phyloP scores from a whole-genome alignment of 2,888 invertebrate species.

The Drosophila atroscutellata region DNA sequence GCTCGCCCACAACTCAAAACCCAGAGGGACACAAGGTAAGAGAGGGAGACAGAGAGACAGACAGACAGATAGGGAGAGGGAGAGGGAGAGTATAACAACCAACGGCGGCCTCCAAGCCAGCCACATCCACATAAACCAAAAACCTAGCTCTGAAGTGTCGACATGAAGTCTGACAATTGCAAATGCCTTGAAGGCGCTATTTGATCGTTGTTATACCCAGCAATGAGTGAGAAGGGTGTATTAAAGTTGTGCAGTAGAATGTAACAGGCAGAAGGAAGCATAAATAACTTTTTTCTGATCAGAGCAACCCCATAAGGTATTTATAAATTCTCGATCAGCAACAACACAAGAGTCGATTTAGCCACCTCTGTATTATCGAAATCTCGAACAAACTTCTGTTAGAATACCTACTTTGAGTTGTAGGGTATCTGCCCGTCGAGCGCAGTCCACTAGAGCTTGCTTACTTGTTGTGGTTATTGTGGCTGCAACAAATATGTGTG shows the following conservation, averaged over 20 bases:
- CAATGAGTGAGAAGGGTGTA: background rate
- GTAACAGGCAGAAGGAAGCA: background rate
- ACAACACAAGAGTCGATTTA: too few relatives aligned
- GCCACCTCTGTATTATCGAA: too few relatives aligned
- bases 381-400: too few relatives aligned
- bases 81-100: constrained; percentile 26
- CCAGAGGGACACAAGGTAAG: background rate
- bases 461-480: constrained; percentile 5
- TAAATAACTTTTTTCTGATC: background rate
- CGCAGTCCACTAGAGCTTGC: background rate
- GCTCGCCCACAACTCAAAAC: constrained; percentile 51
- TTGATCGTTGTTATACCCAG: constrained; percentile 26
- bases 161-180: constrained; percentile 78
- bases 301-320: too few relatives aligned
- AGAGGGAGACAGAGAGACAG: background rate
- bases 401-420: background rate
- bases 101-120: background rate
- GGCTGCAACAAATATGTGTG: constrained; percentile 14
- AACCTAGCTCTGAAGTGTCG: constrained; percentile 67
- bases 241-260: background rate
- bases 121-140: constrained; percentile 2
- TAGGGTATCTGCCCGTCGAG: background rate
- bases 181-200: constrained; percentile 32
- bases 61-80: background rate
- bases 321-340: too few relatives aligned